phyloP scores from a whole-genome alignment of 2,797 vertebrate species.

The Peromyscus eremicus region DNA sequence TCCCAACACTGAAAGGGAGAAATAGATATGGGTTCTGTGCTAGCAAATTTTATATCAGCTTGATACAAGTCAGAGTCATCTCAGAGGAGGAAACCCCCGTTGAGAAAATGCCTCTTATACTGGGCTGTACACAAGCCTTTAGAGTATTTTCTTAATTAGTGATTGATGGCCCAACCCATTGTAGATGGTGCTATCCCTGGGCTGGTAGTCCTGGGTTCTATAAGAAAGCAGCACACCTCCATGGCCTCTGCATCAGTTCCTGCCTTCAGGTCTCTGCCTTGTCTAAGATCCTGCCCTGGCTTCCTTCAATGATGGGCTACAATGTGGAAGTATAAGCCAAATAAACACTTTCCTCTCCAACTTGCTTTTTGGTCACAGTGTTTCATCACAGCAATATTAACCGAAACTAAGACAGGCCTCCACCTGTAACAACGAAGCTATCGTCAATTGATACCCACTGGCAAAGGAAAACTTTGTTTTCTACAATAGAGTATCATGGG shows the following conservation, averaged over 20 bases:
- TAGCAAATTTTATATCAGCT: neutral
- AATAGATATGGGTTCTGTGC: neutral
- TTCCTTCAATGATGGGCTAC: too few species aligned
- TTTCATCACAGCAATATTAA: neutral
- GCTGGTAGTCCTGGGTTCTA: neutral
- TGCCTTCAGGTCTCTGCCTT: neutral
- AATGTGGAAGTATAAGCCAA: too few species aligned
- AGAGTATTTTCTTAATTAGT: neutral
- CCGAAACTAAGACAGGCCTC: neutral
- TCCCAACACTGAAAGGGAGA: neutral
- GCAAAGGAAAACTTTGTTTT: neutral
- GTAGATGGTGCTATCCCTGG: neutral
- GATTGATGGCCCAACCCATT: neutral
- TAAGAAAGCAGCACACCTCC: too few species aligned
- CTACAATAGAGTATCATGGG: neutral
- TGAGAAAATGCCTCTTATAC: neutral
- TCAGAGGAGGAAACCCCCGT: neutral
- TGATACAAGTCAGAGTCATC: neutral
- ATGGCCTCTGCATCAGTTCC: neutral
- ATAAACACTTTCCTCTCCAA: neutral
- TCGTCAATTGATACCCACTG: neutral
- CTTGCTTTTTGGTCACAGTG: neutral
- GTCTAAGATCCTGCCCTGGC: neutral
- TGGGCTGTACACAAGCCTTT: neutral
- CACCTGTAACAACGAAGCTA: neutral